Conservation (phyloP, 2,888 invertebrate genomes). For the Teinopalpus imperialis region DNA sequence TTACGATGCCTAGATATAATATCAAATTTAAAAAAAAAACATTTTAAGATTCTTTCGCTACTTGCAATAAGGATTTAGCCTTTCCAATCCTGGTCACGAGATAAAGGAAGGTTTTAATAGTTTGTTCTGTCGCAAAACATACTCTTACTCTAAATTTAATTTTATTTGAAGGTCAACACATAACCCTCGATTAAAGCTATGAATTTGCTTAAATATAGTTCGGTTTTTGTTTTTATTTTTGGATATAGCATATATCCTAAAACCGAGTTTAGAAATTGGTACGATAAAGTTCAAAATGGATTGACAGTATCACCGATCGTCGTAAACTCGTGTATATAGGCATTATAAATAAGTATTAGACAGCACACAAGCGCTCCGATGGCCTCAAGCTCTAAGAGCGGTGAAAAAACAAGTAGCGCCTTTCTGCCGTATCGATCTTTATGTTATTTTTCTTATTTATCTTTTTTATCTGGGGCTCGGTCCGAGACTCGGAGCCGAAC, state of each 20-base stretch:
- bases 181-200: no score
- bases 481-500: conserved; percentile 68
- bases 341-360: conserved; percentile 37
- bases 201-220: no score
- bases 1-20: no score
- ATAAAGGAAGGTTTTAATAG: no score
- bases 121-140: no score
- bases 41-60: not conserved
- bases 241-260: no score
- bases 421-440: conserved; percentile 77
- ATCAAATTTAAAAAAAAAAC: no score
- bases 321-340: conserved; percentile 26
- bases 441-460: conserved; percentile 78
- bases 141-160: no score
- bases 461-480: conserved; percentile 75
- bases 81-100: conserved; percentile 4
- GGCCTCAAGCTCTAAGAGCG: conserved; percentile 55
- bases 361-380: conserved; percentile 42
- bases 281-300: conserved; percentile 2
- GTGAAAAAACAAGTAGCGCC: conserved; percentile 78
- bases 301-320: conserved; percentile 3
- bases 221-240: no score
- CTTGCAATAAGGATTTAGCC: conserved; percentile 5
- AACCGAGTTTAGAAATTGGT: no score
- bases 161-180: no score